Evolutionary conservation across 2,888 invertebrate genomes (phyloP).

Genomic region (Actias luna): DNA sequence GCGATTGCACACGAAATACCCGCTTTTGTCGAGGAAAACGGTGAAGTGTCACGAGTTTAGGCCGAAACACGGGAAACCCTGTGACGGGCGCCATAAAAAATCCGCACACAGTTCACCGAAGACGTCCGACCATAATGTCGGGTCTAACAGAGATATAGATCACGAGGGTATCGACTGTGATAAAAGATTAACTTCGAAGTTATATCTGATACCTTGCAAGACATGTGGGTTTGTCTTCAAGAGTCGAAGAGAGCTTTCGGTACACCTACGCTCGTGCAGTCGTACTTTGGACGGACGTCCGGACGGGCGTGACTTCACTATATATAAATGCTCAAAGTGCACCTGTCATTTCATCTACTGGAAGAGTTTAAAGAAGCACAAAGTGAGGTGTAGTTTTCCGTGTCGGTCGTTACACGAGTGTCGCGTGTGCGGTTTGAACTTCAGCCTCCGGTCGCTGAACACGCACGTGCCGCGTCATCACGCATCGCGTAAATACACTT

Average conservation of each 20-base stretch:
- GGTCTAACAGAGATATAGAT: background rate
- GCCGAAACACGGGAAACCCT: background rate
- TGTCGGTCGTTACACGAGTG: background rate
- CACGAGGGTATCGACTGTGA: background rate
- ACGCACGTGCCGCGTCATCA: background rate
- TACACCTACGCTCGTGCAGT: background rate
- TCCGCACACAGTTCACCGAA: background rate
- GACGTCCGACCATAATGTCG: background rate
- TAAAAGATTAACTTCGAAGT: background rate
- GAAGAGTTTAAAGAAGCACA: background rate
- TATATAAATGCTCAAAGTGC: background rate
- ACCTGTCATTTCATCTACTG: background rate
- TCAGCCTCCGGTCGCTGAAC: background rate
- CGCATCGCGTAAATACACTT: background rate
- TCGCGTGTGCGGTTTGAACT: background rate
- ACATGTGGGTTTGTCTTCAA: background rate
- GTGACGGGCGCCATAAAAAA: background rate
- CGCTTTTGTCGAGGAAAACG: background rate
- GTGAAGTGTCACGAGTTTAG: constrained; percentile 7
- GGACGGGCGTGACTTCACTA: background rate
- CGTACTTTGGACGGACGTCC: background rate
- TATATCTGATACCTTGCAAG: background rate
- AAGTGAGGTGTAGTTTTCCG: background rate
- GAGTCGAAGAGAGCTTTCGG: background rate
- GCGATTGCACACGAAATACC: background rate